Conservation (phyloP, 2,113 vertebrate genomes). For the Halcyon senegalensis region DNA sequence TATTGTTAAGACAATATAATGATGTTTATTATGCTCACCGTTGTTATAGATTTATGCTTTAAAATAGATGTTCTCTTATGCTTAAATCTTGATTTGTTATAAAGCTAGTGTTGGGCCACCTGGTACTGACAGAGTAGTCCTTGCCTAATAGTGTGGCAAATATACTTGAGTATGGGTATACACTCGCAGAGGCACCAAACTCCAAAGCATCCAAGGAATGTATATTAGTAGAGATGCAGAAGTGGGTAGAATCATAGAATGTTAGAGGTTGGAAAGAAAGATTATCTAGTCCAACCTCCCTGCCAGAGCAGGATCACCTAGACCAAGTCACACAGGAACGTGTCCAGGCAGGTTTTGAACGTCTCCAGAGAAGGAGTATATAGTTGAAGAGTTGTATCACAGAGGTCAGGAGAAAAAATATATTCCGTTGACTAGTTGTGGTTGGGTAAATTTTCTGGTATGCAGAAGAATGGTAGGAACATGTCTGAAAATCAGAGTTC, state of each 20-base stretch:
- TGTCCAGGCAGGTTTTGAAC: too few relatives aligned
- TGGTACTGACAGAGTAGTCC: background rate
- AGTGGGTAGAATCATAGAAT: background rate
- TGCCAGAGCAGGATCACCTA: too few relatives aligned
- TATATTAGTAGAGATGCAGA: background rate
- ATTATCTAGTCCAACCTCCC: too few relatives aligned
- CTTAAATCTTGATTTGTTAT: background rate
- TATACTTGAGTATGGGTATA: background rate
- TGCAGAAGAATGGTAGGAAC: background rate
- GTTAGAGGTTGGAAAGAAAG: too few relatives aligned
- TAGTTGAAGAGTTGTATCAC: background rate
- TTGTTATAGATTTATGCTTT: background rate
- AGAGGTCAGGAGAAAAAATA: background rate
- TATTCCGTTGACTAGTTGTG: background rate
- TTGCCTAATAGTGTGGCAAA: background rate
- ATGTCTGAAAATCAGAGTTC: background rate
- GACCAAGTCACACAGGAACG: too few relatives aligned
- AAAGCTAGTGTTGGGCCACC: background rate
- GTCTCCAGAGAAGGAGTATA: too few relatives aligned
- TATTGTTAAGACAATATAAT: background rate
- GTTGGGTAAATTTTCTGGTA: background rate
- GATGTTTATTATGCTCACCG: background rate
- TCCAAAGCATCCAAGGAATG: background rate
- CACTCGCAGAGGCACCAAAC: background rate
- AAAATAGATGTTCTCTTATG: background rate